phyloP scores from a whole-genome alignment of 2,888 invertebrate genomes.

The Strigamia transsilvanica region DNA sequence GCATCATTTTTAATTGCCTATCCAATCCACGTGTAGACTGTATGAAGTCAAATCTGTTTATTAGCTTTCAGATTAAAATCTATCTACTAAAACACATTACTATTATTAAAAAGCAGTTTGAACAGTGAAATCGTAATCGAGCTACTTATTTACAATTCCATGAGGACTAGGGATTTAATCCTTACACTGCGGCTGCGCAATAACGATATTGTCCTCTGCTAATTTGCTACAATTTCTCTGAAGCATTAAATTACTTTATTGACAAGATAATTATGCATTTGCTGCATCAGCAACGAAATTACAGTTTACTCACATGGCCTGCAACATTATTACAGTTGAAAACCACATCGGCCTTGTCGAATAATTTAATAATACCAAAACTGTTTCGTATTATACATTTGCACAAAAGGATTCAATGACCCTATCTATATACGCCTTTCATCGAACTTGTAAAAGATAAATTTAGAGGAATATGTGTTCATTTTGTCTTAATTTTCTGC shows the following conservation, averaged over 20 bases:
- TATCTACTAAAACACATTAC: slow-evolving; percentile 15
- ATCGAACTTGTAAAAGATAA: slow-evolving; percentile 20
- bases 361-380: slow-evolving; percentile 35
- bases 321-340: slow-evolving; percentile 42
- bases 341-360: slow-evolving; percentile 22
- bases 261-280: slow-evolving; percentile 46
- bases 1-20: background rate
- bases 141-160: slow-evolving; percentile 40
- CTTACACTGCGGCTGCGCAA: background rate
- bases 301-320: slow-evolving; percentile 35
- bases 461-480: background rate
- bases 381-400: slow-evolving; percentile 18
- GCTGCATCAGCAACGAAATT: slow-evolving; percentile 48
- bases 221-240: slow-evolving; percentile 42
- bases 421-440: background rate
- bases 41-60: background rate
- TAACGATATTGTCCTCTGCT: background rate
- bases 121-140: slow-evolving; percentile 28
- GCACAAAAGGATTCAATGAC: slow-evolving; percentile 2
- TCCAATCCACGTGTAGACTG: background rate
- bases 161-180: slow-evolving; percentile 20
- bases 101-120: slow-evolving; percentile 35
- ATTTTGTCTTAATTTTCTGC: slow-evolving; percentile 36
- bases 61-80: slow-evolving; percentile 2
- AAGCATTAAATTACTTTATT: slow-evolving; percentile 43